Conservation (phyloP, 2,113 vertebrate genomes). For the Nerophis ophidion region DNA sequence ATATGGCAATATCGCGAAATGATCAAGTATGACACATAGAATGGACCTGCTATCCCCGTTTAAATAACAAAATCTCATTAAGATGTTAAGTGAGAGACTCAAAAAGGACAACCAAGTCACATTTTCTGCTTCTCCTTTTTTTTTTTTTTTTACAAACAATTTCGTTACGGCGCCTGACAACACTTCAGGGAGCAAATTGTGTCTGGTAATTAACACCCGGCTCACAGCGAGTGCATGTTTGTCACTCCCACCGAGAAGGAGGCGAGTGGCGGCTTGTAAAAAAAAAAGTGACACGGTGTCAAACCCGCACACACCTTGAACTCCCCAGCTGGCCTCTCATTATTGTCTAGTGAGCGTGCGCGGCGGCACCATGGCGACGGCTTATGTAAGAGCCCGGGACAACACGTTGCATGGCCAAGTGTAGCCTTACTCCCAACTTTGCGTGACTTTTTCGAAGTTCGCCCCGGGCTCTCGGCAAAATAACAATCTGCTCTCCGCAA, state of each 20-base stretch:
- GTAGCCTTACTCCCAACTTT: background rate
- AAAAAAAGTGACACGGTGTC: background rate
- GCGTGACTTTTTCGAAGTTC: background rate
- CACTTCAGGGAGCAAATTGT: too few species aligned
- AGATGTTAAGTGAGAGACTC: too few species aligned
- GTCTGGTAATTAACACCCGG: background rate
- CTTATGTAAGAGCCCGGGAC: background rate
- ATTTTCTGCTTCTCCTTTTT: too few species aligned
- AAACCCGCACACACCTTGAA: constrained; percentile 6
- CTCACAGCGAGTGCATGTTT: background rate
- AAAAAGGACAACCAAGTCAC: too few species aligned
- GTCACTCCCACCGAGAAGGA: background rate
- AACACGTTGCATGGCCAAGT: too few species aligned
- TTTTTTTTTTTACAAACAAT: too few species aligned
- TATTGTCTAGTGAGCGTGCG: background rate
- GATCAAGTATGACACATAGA: too few species aligned
- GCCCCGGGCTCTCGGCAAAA: background rate
- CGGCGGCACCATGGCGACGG: background rate
- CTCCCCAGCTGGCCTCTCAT: background rate
- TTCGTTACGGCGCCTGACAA: too few species aligned
- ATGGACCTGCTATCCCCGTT: too few species aligned
- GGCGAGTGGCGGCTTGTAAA: background rate
- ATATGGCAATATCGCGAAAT: too few species aligned
- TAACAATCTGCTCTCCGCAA: background rate
- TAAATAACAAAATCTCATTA: too few species aligned